Evolutionary conservation across 2,888 invertebrate species (phyloP).

Genomic region (Itoplectis maculator): DNA sequence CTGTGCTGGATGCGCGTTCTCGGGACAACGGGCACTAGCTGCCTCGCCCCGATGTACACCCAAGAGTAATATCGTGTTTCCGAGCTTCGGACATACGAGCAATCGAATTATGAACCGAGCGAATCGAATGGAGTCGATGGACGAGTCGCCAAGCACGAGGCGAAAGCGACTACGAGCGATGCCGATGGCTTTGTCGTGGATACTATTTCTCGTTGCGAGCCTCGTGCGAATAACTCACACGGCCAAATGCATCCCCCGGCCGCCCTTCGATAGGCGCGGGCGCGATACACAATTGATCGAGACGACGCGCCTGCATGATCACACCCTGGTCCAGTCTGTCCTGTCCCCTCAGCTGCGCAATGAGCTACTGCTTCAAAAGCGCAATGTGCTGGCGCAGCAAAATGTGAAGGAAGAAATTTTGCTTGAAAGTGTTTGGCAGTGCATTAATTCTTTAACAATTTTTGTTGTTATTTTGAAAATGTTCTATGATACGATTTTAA

Average conservation of each 20-base stretch:
- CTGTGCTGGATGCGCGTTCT: conserved; percentile 20
- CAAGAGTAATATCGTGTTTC: conserved; percentile 66
- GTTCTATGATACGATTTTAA: no score
- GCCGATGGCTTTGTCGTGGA: conserved; percentile 44
- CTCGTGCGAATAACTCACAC: not conserved
- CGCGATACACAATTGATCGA: conserved; percentile 53
- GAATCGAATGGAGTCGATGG: conserved; percentile 52
- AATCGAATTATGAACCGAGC: conserved; percentile 66
- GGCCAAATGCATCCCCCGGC: conserved; percentile 25
- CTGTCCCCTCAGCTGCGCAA: not conserved
- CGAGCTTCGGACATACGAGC: conserved; percentile 56
- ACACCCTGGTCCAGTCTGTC: conserved; percentile 17
- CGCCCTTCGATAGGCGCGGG: conserved; percentile 50
- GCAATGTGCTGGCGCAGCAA: not conserved
- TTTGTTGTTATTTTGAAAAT: not conserved
- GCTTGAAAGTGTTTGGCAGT: no score
- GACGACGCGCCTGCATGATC: conserved; percentile 52
- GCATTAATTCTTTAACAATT: not conserved
- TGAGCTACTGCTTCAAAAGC: not conserved
- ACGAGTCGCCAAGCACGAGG: conserved; percentile 30
- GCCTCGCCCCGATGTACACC: conserved; percentile 27
- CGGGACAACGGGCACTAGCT: conserved; percentile 22
- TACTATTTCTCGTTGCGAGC: conserved; percentile 16
- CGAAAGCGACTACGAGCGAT: conserved; percentile 37
- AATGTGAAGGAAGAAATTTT: conserved; percentile 4